Conservation (phyloP, 2,888 invertebrate species). For the Plebejus melissa region DNA sequence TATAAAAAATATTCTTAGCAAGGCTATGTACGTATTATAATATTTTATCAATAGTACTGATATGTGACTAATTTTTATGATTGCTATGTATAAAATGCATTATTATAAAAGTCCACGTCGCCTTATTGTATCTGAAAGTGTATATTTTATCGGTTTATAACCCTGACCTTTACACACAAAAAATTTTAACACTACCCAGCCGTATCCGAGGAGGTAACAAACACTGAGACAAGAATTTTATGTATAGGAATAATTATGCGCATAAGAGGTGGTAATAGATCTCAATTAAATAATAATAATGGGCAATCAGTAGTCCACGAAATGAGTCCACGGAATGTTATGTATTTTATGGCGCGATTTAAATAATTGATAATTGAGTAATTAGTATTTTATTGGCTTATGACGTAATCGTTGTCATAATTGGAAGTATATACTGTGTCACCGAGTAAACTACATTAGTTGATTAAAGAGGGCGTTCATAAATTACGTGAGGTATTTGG, state of each 20-base stretch:
- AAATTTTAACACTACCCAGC: too few species aligned
- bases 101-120: not conserved
- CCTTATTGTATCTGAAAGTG: not conserved
- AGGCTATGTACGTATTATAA: too few species aligned
- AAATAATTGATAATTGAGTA: slow-evolving; percentile 7
- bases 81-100: not conserved
- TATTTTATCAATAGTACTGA: too few species aligned
- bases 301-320: not conserved
- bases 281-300: not conserved
- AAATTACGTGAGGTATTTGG: not conserved
- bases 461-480: not conserved
- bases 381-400: not conserved
- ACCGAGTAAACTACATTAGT: not conserved
- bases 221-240: too few species aligned
- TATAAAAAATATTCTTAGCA: too few species aligned
- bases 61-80: not conserved
- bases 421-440: not conserved
- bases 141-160: not conserved
- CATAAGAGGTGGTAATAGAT: not conserved
- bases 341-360: not conserved
- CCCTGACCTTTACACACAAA: too few species aligned
- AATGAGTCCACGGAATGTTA: not conserved
- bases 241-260: not conserved
- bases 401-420: not conserved
- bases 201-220: too few species aligned